These are phyloP conservation scores for Paralichthys olivaceus DNA, from an alignment of 2,113 vertebrate genomes.

Conservation along the genomic window DNA sequence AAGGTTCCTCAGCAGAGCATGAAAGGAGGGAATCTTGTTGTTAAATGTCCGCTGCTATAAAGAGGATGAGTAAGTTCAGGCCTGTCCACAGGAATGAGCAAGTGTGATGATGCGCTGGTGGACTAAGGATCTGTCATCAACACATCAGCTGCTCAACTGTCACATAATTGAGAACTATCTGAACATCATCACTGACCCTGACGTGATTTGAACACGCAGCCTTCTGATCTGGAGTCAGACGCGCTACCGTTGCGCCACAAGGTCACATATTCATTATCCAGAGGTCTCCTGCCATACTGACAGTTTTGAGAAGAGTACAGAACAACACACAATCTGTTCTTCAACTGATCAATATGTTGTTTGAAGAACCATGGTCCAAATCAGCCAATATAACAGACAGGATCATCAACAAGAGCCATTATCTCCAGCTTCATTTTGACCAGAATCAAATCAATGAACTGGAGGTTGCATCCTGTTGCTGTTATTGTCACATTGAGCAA, in stretches of 20 bases:
- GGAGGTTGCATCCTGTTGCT: neutral
- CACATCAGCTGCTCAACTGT: too few relatives aligned
- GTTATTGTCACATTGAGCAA: neutral
- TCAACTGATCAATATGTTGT: neutral
- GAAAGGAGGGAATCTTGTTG: too few relatives aligned
- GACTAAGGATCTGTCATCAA: too few relatives aligned
- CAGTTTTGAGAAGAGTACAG: neutral
- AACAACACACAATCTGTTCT: neutral
- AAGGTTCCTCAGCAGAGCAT: too few relatives aligned
- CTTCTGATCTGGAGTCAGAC: conserved; percentile 39
- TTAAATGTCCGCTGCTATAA: too few relatives aligned
- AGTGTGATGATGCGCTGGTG: too few relatives aligned
- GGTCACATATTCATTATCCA: neutral
- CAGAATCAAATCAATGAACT: neutral
- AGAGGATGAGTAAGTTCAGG: too few relatives aligned
- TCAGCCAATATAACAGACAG: too few relatives aligned
- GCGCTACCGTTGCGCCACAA: conserved; percentile 12
- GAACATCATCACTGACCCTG: neutral
- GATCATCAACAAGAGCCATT: neutral
- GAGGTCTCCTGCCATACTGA: fast-evolving
- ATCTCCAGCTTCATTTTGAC: neutral
- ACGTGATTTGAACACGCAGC: conserved; percentile 28
- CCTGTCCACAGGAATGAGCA: too few relatives aligned
- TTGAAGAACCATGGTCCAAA: too few relatives aligned
- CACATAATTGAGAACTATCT: too few relatives aligned